Evolutionary conservation across 2,113 vertebrate genomes (phyloP), one percentile per base, ranked within the genome.

Genomic region (Cyanoliseus patagonus): DNA sequence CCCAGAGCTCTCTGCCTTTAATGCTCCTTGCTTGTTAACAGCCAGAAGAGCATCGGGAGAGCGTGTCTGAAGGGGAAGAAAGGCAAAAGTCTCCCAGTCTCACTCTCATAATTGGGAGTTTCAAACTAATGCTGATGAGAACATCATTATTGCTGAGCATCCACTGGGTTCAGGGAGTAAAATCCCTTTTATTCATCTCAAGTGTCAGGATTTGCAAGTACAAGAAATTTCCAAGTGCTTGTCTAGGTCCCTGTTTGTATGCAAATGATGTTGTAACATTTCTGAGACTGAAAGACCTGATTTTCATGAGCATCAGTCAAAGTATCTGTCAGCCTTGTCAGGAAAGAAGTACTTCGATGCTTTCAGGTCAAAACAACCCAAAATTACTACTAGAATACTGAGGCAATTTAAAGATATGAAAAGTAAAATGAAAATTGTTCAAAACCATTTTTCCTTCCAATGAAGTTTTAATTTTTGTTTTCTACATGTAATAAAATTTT

Each of bases 291-390:
- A 69, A 79, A 93, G 90, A 64, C 33, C 79, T 73, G 75, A 80
- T 77, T 96, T 94, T 90, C 57, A 19, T 33, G 83, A 31, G 63
- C 49, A 83, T 88, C 82, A 93, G 85, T 96, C 95, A 96, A 93
- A 94, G 94, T 80, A 93, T 76, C 86, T 86, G 86, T 83, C 95
- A 95, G 90, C 59, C 87, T 80, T 93, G 92, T 94, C 95, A 97
- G 63, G 88, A 85, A 76, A 92, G 88, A 88, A 91, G 88, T 22
- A 69, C 53, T 80, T 76, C 20, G 63, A 94, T 90, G 93, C 63
- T 86, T 88, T 93, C 96, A 90, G 94, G 88, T 95, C 79, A 94
- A 94, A 96, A 93, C 92, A 97, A 93, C 25, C 53, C 63, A 13
- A 90, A 95, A 95, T 88, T 92, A 83, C 52, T 92, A 35, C 59